Percentiles rank a stretch among this genome's conserved stretches.
Evolutionary conservation across 1,140 invertebrate genomes (phyloP).

Genomic region (Pinna nobilis): DNA sequence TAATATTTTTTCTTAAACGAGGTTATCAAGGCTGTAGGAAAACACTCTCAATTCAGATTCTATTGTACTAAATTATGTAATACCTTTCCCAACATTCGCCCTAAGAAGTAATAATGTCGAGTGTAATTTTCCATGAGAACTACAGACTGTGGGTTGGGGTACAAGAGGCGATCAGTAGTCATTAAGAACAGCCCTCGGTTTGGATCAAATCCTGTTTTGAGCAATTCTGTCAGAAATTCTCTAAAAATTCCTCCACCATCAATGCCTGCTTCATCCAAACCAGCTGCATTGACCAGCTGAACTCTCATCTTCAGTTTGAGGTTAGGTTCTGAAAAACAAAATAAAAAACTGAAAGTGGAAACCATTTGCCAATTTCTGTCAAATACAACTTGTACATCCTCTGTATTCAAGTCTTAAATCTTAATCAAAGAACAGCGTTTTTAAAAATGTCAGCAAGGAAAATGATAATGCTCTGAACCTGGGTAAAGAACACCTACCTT

Average conservation of each 20-base stretch:
- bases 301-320: slow-evolving; percentile 90
- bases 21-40: too few species aligned
- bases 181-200: slow-evolving; percentile 95
- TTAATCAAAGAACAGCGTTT: too few species aligned
- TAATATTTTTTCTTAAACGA: too few species aligned
- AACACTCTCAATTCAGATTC: too few species aligned
- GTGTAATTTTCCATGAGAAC: slow-evolving; percentile 88
- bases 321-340: slow-evolving; percentile 84
- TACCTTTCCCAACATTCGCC: slow-evolving; percentile 94
- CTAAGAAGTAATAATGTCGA: slow-evolving; percentile 97
- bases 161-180: slow-evolving; percentile 94
- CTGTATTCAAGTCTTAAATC: too few species aligned
- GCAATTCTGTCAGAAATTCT: slow-evolving; percentile 81
- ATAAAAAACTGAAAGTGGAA: background rate
- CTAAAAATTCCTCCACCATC: slow-evolving; percentile 94
- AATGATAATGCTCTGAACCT: too few species aligned
- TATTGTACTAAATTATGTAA: background rate
- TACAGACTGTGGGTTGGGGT: slow-evolving; percentile 95
- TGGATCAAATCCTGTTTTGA: slow-evolving; percentile 97
- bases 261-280: slow-evolving; percentile 93
- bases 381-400: too few species aligned
- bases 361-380: too few species aligned
- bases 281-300: slow-evolving; percentile 91
- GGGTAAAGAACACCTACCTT: too few species aligned
- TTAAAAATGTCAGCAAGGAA: too few species aligned